Conservation (phyloP, 2,113 vertebrate genomes). For the Elachura formosa region DNA sequence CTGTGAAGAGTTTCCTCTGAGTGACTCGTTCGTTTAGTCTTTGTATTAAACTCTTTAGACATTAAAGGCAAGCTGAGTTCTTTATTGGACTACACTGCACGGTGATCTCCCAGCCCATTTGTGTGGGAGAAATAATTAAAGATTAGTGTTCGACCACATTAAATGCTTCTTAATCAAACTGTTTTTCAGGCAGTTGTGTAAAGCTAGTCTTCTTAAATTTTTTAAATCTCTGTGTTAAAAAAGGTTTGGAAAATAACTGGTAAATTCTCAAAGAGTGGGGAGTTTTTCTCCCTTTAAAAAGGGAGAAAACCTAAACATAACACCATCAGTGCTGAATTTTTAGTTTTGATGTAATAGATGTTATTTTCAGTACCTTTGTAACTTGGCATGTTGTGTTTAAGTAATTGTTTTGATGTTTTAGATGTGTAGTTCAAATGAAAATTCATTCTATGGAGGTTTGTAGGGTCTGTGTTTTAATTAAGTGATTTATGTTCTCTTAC, state of each 20-base stretch:
- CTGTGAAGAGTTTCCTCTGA: background rate
- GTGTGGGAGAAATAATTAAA: background rate
- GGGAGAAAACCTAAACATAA: background rate
- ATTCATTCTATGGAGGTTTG: background rate
- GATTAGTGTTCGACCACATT: background rate
- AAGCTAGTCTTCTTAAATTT: background rate
- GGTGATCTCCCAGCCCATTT: background rate
- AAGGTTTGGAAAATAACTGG: background rate
- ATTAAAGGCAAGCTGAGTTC: background rate
- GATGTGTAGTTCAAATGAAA: background rate
- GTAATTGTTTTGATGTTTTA: background rate
- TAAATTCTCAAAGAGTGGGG: fast-evolving
- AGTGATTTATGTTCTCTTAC: background rate
- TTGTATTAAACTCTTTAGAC: background rate
- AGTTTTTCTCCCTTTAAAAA: background rate
- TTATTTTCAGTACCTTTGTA: background rate
- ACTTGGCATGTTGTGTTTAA: background rate
- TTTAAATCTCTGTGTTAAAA: background rate
- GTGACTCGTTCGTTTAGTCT: background rate
- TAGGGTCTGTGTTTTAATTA: background rate
- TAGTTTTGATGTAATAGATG: background rate
- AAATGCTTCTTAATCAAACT: background rate
- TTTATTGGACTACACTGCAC: background rate
- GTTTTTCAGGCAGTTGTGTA: background rate
- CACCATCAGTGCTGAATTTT: background rate